Base-by-base conservation (phyloP, 2,888 invertebrate species). In the Agonum fuliginosum region DNA sequence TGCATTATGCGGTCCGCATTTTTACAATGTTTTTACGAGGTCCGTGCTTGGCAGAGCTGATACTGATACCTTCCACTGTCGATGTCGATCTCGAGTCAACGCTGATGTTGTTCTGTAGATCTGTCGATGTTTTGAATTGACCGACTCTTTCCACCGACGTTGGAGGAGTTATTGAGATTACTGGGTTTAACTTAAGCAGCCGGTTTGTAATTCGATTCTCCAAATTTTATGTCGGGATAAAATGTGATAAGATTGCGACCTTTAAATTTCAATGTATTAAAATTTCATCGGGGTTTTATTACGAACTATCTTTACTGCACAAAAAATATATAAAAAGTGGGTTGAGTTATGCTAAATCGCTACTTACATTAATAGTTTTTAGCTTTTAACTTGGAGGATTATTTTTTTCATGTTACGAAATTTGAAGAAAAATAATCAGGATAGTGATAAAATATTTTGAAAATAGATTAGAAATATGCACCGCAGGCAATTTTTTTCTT, bases 11-110 rank as follows among this genome's bases (percentile, higher is more conserved):
- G 34, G 51, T 51, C 22, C 51, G 30, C 27, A 51, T 51, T 71
- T 71, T 71, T 71, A 71, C 71, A 71, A 71, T 71, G 51, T 71
- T 48, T 71, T 71, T 71, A 67, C 67, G 67, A 67, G 5, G 22
- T 67, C 30, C 58, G 43, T 67, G 67, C 41, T n/a, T 12, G 12
- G 27, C 43, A n/a, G 20, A 41, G 41, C 10, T 10, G 37, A 67
- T 67, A 43, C 37, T 41, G n/a, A 12, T 37, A 19, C 67, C 41
- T 46, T 54, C 2, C 54, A 1, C 12, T 54, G 12, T 22, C n/a
- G 37, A n/a, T n/a, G n/a, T n/a, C n/a, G n/a, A n/a, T n/a, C n/a
- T n/a, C n/a, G n/a, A n/a, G n/a, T n/a, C n/a, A n/a, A n/a, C n/a
- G n/a, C n/a, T n/a, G n/a, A n/a, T n/a, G n/a, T n/a, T 37, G 41